phyloP scores from a whole-genome alignment of 2,888 invertebrate genomes.

The Agrotis exclamationis region DNA sequence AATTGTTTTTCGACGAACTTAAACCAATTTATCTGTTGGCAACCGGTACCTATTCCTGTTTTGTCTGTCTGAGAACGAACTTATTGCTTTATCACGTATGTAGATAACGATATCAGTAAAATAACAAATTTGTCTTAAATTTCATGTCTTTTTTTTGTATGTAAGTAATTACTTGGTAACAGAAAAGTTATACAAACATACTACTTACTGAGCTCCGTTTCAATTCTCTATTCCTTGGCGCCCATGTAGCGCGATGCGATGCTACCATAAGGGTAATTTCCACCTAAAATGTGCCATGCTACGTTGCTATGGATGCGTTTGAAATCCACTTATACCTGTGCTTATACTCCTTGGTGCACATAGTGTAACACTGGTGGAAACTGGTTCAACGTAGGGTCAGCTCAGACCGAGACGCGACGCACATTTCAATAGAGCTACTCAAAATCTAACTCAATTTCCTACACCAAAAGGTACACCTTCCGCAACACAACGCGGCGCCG shows the following conservation, averaged over 20 bases:
- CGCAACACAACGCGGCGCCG: too few relatives aligned
- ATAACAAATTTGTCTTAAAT: conserved; percentile 65
- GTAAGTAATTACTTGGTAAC: conserved; percentile 64
- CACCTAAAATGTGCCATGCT: too few relatives aligned
- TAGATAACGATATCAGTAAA: conserved; percentile 62
- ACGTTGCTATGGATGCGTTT: too few relatives aligned
- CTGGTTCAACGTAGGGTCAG: too few relatives aligned
- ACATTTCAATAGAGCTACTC: too few relatives aligned
- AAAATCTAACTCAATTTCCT: too few relatives aligned
- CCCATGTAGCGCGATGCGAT: neutral
- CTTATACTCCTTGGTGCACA: too few relatives aligned
- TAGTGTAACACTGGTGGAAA: too few relatives aligned
- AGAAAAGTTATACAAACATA: conserved; percentile 43
- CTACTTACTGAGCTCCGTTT: conserved; percentile 17
- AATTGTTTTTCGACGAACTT: conserved; percentile 48
- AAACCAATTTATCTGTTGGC: conserved; percentile 55
- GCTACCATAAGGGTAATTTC: neutral
- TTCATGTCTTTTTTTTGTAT: conserved; percentile 38
- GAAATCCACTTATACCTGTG: too few relatives aligned
- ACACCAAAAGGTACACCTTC: too few relatives aligned
- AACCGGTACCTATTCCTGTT: conserved; percentile 65
- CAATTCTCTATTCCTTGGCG: conserved; percentile 10
- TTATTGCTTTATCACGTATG: conserved; percentile 53
- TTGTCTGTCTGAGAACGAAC: conserved; percentile 58
- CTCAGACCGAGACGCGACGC: too few relatives aligned